Base-by-base conservation (phyloP, 2,797 vertebrate species). In the Anabas testudineus region DNA sequence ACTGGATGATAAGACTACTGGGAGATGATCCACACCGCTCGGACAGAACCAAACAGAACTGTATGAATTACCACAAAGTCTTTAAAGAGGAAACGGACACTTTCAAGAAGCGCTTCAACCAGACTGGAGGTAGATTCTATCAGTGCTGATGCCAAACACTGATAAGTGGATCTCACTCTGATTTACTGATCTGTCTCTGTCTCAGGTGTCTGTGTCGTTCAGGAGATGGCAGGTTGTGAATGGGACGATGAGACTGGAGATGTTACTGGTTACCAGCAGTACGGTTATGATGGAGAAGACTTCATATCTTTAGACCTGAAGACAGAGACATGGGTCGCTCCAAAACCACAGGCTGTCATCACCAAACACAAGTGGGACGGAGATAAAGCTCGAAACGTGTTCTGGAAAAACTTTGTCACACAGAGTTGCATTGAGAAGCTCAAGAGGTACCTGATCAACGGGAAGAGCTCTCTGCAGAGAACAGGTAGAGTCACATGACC, bases 111-210 rank as follows among this genome's bases (percentile, higher is more conserved):
- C 77, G 57, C 37, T 71, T 87, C 16, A 91, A 90, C 68, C 80
- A 87, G 19, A 87, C 66, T 30, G 34, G 1, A 79, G 82, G 82
- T 84, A 54, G n/a, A n/a, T n/a, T n/a, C n/a, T n/a, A n/a, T n/a
- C n/a, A n/a, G n/a, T n/a, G n/a, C n/a, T n/a, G n/a, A n/a, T n/a
- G n/a, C n/a, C n/a, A n/a, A n/a, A n/a, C n/a, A n/a, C n/a, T n/a
- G n/a, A n/a, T n/a, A n/a, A n/a, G n/a, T n/a, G n/a, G 34, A 9
- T 34, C 6, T 34, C 34, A 34, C 8, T 2, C 34, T 34, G 34
- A 8, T 34, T 34, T 34, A 8, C 34, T 10, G 34, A 2, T n/a
- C n/a, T 49, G 34, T 58, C 16, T 58, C 36, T 18, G 13, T 61
- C 49, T 62, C 56, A 72, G 69, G 26, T 34, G 34, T 43, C 18